Percentiles rank a stretch among this genome's conserved stretches.
Evolutionary conservation across 2,797 vertebrate genomes (phyloP).

Genomic region (Semotilus atromaculatus): DNA sequence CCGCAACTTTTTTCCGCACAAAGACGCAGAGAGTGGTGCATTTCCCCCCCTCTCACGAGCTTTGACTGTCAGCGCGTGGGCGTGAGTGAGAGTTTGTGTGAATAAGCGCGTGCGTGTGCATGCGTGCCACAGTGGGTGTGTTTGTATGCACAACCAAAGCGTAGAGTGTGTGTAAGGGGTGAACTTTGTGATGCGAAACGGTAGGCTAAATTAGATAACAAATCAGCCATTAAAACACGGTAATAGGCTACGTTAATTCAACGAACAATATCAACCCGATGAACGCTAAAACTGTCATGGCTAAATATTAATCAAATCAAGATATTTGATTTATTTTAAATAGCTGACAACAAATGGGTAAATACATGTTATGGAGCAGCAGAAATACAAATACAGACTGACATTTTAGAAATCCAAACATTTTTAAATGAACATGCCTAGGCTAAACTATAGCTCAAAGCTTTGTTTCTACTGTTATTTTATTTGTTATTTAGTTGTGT

Average conservation of each 20-base stretch:
- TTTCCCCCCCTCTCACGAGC: conserved; percentile 74
- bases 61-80: conserved; percentile 70
- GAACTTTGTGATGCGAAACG: conserved; percentile 31
- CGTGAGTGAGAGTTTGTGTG: conserved; percentile 61
- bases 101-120: conserved; percentile 51
- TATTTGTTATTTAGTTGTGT: background rate
- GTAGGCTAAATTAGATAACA: conserved; percentile 35
- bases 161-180: conserved; percentile 30
- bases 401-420: background rate
- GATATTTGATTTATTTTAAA: background rate
- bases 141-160: conserved; percentile 34
- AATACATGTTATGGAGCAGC: background rate
- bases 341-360: background rate
- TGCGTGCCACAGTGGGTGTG: conserved; percentile 55
- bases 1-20: conserved; percentile 73
- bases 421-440: background rate
- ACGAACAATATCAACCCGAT: background rate
- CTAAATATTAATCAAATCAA: background rate
- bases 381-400: background rate
- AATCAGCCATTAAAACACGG: conserved; percentile 23
- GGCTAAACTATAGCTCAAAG: background rate
- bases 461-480: background rate
- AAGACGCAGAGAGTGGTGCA: conserved; percentile 76
- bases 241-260: conserved; percentile 3
- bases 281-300: background rate